These are phyloP conservation scores for Pristionchus mayeri DNA, from an alignment of 2,888 invertebrate genomes.

Conservation along the genomic window DNA sequence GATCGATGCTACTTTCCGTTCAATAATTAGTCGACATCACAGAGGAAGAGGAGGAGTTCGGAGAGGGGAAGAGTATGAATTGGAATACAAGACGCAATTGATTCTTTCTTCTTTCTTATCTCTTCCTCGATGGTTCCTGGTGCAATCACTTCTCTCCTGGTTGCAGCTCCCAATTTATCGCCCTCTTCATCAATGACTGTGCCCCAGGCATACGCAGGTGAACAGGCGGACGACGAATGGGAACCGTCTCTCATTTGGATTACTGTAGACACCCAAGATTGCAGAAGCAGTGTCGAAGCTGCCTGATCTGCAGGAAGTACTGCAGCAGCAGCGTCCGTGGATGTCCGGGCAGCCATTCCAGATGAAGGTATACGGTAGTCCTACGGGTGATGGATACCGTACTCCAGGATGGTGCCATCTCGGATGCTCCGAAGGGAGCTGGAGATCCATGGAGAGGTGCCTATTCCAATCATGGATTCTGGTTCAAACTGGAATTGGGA, in stretches of 20 bases:
- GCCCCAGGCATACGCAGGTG: not conserved
- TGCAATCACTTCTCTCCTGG: not conserved
- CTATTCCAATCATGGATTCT: conserved; percentile 58
- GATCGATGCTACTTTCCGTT: not conserved
- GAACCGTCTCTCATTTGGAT: not conserved
- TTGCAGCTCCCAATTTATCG: not conserved
- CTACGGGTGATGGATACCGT: not conserved
- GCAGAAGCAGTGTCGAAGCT: not conserved
- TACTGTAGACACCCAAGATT: not conserved
- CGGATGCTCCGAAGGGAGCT: conserved; percentile 50
- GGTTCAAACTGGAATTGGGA: conserved; percentile 55
- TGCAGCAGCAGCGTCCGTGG: conserved; percentile 51
- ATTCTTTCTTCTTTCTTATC: not conserved
- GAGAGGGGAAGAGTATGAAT: not conserved
- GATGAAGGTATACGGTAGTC: conserved; percentile 51
- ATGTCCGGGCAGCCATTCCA: conserved; percentile 51
- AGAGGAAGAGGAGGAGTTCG: not conserved
- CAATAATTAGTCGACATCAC: not conserved
- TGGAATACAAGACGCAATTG: not conserved
- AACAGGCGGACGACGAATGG: not conserved
- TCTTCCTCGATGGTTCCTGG: conserved; percentile 13
- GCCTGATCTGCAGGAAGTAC: conserved; percentile 46
- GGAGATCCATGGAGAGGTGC: conserved; percentile 58
- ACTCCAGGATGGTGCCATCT: conserved; percentile 47
- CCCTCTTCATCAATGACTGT: not conserved